These are phyloP conservation scores for Catostylus mosaicus DNA, from an alignment of 30 jellyfish, hydroid and myxozoan genomes.

Conservation along the genomic window DNA sequence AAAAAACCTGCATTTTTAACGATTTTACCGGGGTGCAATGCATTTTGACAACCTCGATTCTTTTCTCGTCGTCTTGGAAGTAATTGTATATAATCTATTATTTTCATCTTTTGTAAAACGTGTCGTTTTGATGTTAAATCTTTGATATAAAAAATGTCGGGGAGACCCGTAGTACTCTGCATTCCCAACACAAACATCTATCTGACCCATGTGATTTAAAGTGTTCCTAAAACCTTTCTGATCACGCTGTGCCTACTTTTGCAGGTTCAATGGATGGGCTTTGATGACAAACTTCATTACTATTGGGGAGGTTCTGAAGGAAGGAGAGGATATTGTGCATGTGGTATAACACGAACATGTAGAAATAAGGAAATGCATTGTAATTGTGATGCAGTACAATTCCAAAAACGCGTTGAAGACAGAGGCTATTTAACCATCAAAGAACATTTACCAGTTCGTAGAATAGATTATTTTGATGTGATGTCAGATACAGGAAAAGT, in stretches of 20 bases:
- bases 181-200: no score
- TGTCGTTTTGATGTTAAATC: no score
- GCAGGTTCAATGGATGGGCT: constrained; percentile 96
- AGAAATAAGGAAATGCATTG: constrained; percentile 52
- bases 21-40: no score
- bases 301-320: constrained; percentile 98
- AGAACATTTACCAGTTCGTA: constrained; percentile 94
- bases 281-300: constrained; percentile 92
- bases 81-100: no score
- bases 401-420: constrained; percentile 49
- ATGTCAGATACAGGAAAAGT: constrained; percentile 61
- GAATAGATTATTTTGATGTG: constrained; percentile 85
- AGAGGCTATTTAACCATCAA: constrained; percentile 86
- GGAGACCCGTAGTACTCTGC: no score
- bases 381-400: constrained; percentile 79
- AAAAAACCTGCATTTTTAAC: no score
- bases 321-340: constrained; percentile 88
- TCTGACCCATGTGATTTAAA: neutral
- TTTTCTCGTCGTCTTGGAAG: no score
- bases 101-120: no score
- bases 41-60: no score
- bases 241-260: neutral
- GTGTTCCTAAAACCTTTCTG: neutral
- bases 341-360: constrained; percentile 88
- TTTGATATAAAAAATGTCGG: no score